phyloP scores from a whole-genome alignment of 2,113 vertebrate species.

The Oxyura jamaicensis region DNA sequence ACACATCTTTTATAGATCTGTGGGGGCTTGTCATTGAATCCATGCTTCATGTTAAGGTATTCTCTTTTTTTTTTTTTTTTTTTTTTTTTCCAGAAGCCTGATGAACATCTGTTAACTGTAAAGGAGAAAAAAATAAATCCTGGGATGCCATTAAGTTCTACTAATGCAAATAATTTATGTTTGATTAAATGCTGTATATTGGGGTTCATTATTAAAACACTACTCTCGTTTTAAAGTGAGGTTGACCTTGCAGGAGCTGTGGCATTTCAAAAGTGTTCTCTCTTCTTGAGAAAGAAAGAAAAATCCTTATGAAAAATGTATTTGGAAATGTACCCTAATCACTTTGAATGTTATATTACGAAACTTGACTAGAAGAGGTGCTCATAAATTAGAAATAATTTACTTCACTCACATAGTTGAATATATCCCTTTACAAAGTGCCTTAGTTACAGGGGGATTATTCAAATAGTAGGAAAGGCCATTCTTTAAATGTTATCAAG shows the following conservation, averaged over 20 bases:
- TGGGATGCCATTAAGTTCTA: background rate
- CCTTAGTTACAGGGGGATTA: background rate
- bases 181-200: background rate
- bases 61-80: background rate
- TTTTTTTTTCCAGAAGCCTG: background rate
- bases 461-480: background rate
- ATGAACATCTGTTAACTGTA: background rate
- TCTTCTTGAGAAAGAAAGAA: background rate
- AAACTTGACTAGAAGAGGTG: background rate
- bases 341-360: background rate
- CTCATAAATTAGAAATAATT: background rate
- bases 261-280: background rate
- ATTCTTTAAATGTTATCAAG: background rate
- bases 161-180: background rate
- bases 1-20: conserved; percentile 79
- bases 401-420: background rate
- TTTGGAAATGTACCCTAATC: background rate
- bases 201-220: background rate
- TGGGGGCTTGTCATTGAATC: conserved; percentile 81
- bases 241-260: background rate
- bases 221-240: background rate
- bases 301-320: background rate
- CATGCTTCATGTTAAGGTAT: conserved; percentile 82
- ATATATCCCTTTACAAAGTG: background rate
- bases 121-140: background rate